Evolutionary conservation across 2,888 invertebrate species (phyloP).

Genomic region (Nyleta sp.): DNA sequence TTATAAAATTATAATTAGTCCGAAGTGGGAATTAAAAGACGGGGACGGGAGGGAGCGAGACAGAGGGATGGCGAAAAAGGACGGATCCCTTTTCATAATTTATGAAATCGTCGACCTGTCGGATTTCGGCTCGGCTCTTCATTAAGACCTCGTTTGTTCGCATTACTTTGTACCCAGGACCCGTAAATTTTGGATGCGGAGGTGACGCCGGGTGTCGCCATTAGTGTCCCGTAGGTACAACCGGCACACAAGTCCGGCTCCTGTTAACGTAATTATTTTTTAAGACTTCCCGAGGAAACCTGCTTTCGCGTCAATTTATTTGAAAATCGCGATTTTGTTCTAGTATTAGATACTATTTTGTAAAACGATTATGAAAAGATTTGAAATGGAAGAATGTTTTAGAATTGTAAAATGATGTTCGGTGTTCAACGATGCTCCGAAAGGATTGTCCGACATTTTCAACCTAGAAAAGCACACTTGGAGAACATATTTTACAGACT

Average conservation of each 20-base stretch:
- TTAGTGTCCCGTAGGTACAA: conserved; percentile 22
- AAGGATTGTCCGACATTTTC: no score
- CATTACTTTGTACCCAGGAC: conserved; percentile 45
- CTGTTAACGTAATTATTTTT: background rate
- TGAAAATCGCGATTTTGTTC: no score
- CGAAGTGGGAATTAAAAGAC: conserved; percentile 28
- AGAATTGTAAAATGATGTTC: no score
- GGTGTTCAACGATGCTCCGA: no score
- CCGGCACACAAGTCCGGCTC: background rate
- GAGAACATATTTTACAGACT: no score
- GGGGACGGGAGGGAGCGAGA: conserved; percentile 9
- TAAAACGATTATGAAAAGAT: no score
- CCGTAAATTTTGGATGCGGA: conserved; percentile 44
- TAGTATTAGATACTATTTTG: no score
- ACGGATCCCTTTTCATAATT: conserved; percentile 52
- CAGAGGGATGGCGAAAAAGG: conserved; percentile 13
- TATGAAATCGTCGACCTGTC: conserved; percentile 61
- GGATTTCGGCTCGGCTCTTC: conserved; percentile 59
- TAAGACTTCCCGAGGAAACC: background rate
- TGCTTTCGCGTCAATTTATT: no score
- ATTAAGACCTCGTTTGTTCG: conserved; percentile 64
- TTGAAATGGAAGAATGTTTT: no score
- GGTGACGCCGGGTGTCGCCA: conserved; percentile 26
- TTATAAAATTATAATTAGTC: conserved; percentile 54
- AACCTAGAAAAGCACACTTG: no score